Base-by-base conservation (phyloP, 2,113 vertebrate species). In the Hydropotes inermis region DNA sequence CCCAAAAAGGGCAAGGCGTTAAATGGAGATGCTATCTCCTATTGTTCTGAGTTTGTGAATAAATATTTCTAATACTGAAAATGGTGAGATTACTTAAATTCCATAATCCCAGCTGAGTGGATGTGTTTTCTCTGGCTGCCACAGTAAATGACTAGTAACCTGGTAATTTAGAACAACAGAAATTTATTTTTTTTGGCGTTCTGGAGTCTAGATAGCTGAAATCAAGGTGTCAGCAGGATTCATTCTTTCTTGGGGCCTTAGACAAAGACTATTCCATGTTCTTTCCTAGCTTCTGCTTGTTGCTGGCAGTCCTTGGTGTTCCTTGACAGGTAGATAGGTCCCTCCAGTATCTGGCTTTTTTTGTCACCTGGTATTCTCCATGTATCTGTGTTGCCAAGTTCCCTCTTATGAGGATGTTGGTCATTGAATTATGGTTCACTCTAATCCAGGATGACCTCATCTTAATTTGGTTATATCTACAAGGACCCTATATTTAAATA, bases 11-110 rank as follows among this genome's bases (percentile, higher is more conserved):
- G 7, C 28, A n/a, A 1, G 30, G 21, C 15, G 19, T 84, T 54
- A 52, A 64, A 43, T 93, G 76, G 87, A 83, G 61, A 78, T 83
- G 39, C 47, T 39, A 6, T 95, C 52, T 94, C 61, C 47, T 67
- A 0, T 93, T 86, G 55, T 95, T 85, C 16, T 95, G 52, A 93
- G 88, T 85, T 78, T 39, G 81, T 27, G 52, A 39, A 55, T 55
- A 84, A 88, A 21, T 88, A 57, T 88, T 87, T 60, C 30, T 88
- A 25, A 39, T 83, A 92, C 5, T 47, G n/a, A 39, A 92, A 96
- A 84, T 95, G 58, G 91, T 58, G n/a, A 95, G 52, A 92, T 95
- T 93, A 91, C 86, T 89, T 85, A 70, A 91, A 81, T 95, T 97
- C 6, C 7, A 6, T 93, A 85, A 47, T 88, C 25, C 6, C 92